Evolutionary conservation across 2,113 vertebrate species (phyloP).

Genomic region (Bujurquina vittata): DNA sequence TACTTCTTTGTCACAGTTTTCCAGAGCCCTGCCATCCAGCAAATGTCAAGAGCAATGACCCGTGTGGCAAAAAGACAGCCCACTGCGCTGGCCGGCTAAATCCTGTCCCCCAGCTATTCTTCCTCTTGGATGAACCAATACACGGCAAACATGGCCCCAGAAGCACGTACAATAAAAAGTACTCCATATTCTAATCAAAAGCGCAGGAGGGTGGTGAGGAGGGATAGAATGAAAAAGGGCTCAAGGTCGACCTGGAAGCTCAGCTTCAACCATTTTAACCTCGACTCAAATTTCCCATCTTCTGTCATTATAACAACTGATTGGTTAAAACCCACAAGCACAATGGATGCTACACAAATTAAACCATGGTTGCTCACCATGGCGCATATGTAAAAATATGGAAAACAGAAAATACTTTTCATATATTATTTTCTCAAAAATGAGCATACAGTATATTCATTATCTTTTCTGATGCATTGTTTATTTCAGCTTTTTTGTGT

Average conservation of each 20-base stretch:
- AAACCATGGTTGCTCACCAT: neutral
- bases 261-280: neutral
- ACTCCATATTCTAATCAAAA: slow-evolving; percentile 49
- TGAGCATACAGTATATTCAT: neutral
- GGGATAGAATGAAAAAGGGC: neutral
- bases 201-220: neutral
- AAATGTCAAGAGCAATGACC: slow-evolving; percentile 70
- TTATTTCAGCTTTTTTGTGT: too few relatives aligned
- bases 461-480: neutral
- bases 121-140: slow-evolving; percentile 70
- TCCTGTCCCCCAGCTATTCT: slow-evolving; percentile 67
- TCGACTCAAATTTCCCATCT: slow-evolving; percentile 11
- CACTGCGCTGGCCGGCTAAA: slow-evolving; percentile 54
- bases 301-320: slow-evolving; percentile 15
- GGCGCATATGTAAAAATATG: neutral
- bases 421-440: neutral
- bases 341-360: slow-evolving; percentile 6
- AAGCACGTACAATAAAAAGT: slow-evolving; percentile 51
- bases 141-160: slow-evolving; percentile 51
- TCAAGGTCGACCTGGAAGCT: slow-evolving; percentile 44
- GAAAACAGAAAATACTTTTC: neutral
- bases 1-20: slow-evolving; percentile 48
- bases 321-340: slow-evolving; percentile 15
- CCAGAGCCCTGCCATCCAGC: slow-evolving; percentile 45
- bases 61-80: slow-evolving; percentile 49